Percentiles rank a stretch among this genome's conserved stretches.
Evolutionary conservation across 2,113 vertebrate species (phyloP).

Genomic region (Podiceps cristatus): DNA sequence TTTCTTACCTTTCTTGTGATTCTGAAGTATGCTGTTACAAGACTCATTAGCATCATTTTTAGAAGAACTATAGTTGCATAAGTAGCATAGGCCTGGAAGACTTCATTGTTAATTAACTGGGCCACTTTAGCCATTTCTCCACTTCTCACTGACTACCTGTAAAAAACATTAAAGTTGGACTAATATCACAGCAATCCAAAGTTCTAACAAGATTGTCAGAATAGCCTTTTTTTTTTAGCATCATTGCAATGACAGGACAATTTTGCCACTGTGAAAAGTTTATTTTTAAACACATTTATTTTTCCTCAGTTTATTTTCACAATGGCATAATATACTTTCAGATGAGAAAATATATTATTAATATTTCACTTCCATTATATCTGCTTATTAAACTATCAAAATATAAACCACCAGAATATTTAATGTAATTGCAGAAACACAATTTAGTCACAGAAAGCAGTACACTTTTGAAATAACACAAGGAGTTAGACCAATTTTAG

Average conservation of each 20-base stretch:
- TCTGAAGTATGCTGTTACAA: slow-evolving; percentile 75
- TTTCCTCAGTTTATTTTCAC: background rate
- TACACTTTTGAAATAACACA: background rate
- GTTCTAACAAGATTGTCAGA: background rate
- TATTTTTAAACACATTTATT: background rate
- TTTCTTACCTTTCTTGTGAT: slow-evolving; percentile 79
- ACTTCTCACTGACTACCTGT: background rate
- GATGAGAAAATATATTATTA: background rate
- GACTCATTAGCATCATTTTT: slow-evolving; percentile 89
- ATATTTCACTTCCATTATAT: background rate
- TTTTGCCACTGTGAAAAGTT: background rate
- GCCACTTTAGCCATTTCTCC: slow-evolving; percentile 70
- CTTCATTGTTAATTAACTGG: slow-evolving; percentile 72
- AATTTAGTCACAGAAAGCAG: background rate
- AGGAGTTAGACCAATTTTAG: background rate
- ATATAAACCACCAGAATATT: background rate
- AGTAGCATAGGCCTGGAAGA: slow-evolving; percentile 77
- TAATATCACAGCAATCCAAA: background rate
- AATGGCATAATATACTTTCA: background rate
- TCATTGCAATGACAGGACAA: background rate
- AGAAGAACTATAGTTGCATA: slow-evolving; percentile 77
- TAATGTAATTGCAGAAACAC: background rate
- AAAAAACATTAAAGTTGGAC: background rate
- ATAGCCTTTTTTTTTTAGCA: background rate
- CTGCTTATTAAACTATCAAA: slow-evolving; percentile 13